phyloP scores from a whole-genome alignment of 2,888 invertebrate species.

The Mylabris sibirica region DNA sequence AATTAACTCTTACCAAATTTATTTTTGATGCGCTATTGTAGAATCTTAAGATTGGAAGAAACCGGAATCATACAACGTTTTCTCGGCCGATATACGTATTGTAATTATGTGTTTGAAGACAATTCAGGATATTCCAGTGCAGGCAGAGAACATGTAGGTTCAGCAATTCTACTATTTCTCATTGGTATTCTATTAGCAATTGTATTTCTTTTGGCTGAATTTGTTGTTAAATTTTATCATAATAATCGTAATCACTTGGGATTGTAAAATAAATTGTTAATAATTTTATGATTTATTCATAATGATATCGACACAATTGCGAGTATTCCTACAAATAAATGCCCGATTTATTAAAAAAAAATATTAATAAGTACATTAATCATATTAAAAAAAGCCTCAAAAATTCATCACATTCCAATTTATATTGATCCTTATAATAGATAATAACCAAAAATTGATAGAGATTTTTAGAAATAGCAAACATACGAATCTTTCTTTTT shows the following conservation, averaged over 20 bases:
- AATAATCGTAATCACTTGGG: conserved; percentile 22
- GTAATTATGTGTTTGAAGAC: conserved; percentile 20
- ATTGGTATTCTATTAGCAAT: conserved; percentile 42
- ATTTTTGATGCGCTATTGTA: conserved; percentile 22
- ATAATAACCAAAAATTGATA: neutral
- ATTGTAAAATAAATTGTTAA: neutral
- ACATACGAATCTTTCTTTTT: neutral
- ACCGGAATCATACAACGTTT: conserved; percentile 37
- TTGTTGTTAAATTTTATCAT: conserved; percentile 40
- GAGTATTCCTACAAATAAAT: conserved; percentile 26
- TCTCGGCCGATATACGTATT: conserved; percentile 25
- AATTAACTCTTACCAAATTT: neutral
- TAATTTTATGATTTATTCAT: conserved; percentile 27
- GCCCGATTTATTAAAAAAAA: conserved; percentile 18
- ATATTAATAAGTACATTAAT: conserved; percentile 24
- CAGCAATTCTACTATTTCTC: conserved; percentile 48
- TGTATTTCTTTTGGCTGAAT: conserved; percentile 46
- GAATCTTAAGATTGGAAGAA: conserved; percentile 34
- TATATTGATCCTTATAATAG: neutral
- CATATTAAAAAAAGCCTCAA: conserved; percentile 25
- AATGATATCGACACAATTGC: conserved; percentile 27
- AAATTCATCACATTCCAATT: conserved; percentile 25
- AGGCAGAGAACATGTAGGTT: conserved; percentile 50
- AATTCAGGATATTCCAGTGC: conserved; percentile 52
- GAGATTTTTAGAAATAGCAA: neutral